Base-by-base conservation (phyloP, 2,797 vertebrate species). In the Cyprinodon diabolis region DNA sequence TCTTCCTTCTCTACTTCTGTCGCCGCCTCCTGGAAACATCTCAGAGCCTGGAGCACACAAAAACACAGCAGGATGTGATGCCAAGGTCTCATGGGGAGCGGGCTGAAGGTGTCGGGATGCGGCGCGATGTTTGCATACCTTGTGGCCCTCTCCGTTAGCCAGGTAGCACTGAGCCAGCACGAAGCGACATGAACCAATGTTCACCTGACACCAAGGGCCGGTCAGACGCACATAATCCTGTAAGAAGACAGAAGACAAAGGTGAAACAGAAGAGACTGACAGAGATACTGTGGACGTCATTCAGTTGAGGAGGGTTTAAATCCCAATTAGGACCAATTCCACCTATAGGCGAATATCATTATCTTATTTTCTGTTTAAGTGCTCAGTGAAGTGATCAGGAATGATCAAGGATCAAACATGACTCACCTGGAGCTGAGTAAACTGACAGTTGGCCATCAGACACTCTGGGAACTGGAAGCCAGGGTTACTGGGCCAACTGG, bases 401-500 rank as follows among this genome's bases (percentile, higher is more conserved):
- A 35, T 40, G 35, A 15, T 60, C 17, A 4, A 19, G 17, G 15
- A 17, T 14, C 37, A 12, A 63, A 45, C 4, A 19, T 11, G n/a
- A 66, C 80, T 78, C 78, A 98, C 98, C 95, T 99, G 98, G 17
- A 99, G 91, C 77, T 98, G 97, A 21, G 94, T 95, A 85, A 98
- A 98, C 93, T 99, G 98, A 82, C 97, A 98, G 91, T 94, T 97
- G 35, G 95, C 95, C 96, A 99, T 97, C 87, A 99, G 93, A 90
- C 96, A 98, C 90, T 99, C 97, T 0, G 96, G 96, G 82, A 99
- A 98, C 70, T 97, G 95, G 85, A 98, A 99, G 37, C 95, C 89
- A 0, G 96, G 93, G 85, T 98, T 99, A 88, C 94, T 96, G 78
- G 97, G 97, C 97, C 97, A 99, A 40, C 97, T 98, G 90, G 79